A percentile compares a stretch with the other conserved stretches of the same genome.
Evolutionary conservation across 2,888 invertebrate genomes (phyloP).

Genomic region (Ormyrus rosae): DNA sequence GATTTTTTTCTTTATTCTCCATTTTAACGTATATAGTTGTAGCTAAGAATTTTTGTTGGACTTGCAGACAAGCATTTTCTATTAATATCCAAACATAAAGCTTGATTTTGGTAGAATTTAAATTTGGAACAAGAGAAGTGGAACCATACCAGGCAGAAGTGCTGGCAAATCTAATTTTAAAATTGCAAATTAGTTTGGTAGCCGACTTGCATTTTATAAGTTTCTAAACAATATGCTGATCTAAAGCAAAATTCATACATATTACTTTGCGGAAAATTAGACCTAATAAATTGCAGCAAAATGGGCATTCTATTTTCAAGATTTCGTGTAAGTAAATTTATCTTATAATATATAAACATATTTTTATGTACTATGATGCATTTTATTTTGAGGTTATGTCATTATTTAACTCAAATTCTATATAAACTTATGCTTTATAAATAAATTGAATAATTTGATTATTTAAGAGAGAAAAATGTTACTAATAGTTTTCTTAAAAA

Average conservation of each 20-base stretch:
- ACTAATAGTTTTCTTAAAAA: not conserved
- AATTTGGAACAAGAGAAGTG: constrained; percentile 64
- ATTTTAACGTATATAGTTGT: too few relatives aligned
- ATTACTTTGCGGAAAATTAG: not conserved
- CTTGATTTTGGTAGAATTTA: constrained; percentile 62
- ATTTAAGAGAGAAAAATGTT: not conserved
- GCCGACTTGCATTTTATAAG: constrained; percentile 55
- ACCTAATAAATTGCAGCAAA: constrained; percentile 15
- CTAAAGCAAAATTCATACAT: not conserved
- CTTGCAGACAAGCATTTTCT: constrained; percentile 54
- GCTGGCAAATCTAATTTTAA: constrained; percentile 49
- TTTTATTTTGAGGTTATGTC: constrained; percentile 41
- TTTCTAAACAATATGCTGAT: constrained; percentile 53
- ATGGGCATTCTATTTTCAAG: constrained; percentile 71
- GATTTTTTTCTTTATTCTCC: not conserved
- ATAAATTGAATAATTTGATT: not conserved
- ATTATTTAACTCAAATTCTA: constrained; percentile 27
- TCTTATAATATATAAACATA: constrained; percentile 8
- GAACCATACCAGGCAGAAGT: constrained; percentile 40
- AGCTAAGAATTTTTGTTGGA: constrained; percentile 9
- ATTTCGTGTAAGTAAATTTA: constrained; percentile 68
- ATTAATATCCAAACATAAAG: constrained; percentile 60
- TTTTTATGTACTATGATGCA: not conserved
- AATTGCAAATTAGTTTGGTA: constrained; percentile 40
- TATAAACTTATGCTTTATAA: constrained; percentile 40